Conservation (phyloP, 1,140 invertebrate species). For the Harpegnathos saltator region DNA sequence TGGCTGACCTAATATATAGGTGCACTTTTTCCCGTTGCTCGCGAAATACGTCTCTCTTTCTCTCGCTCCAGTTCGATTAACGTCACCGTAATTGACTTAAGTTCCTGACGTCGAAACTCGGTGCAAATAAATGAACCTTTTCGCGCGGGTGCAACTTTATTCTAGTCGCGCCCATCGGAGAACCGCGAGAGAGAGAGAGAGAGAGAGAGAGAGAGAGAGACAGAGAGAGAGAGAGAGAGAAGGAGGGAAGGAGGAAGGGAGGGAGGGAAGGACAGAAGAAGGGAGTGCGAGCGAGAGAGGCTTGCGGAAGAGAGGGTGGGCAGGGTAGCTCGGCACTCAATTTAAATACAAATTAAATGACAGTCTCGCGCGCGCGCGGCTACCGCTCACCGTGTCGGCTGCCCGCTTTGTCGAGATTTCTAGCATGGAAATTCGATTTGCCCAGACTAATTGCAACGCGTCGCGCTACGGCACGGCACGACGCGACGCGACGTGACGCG, state of each 20-base stretch:
- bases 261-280: no score
- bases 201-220: constrained; percentile 5
- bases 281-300: constrained; percentile 8
- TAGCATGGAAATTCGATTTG: constrained; percentile 73
- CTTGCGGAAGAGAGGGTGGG: not conserved
- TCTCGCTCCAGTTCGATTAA: constrained; percentile 46
- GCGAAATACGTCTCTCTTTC: not conserved
- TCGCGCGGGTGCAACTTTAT: constrained; percentile 29
- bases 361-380: constrained; percentile 60
- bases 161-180: constrained; percentile 25
- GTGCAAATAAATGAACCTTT: constrained; percentile 20
- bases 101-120: constrained; percentile 55
- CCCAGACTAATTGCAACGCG: constrained; percentile 62
- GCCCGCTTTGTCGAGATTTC: constrained; percentile 66
- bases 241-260: no score
- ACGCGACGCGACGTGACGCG: constrained; percentile 5
- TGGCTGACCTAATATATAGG: no score
- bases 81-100: constrained; percentile 56
- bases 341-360: constrained; percentile 81
- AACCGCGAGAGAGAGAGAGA: constrained; percentile 39
- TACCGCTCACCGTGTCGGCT: constrained; percentile 37
- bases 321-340: constrained; percentile 64
- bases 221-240: no score
- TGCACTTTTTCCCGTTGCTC: not conserved
- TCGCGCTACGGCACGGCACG: not conserved